phyloP scores from a whole-genome alignment of 2,888 invertebrate species.

The Eretmocerus hayati region DNA sequence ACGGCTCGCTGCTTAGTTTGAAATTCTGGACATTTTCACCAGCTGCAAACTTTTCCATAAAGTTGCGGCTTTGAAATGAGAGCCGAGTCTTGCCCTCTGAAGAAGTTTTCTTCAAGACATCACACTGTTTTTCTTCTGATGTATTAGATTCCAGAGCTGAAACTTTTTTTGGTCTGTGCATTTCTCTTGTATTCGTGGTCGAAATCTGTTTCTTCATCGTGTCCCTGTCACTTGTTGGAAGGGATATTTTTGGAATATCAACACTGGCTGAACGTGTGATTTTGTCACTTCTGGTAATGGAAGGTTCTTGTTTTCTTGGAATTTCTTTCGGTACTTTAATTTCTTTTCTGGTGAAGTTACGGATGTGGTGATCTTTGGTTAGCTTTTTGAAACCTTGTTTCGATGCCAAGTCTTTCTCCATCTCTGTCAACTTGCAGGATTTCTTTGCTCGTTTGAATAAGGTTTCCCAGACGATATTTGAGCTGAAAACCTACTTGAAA shows the following conservation, averaged over 20 bases:
- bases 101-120: not conserved
- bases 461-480: slow-evolving; percentile 29
- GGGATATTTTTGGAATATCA: not conserved
- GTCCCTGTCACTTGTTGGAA: not conserved
- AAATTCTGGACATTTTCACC: slow-evolving; percentile 3
- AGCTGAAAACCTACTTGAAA: slow-evolving; percentile 31
- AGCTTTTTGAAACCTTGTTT: slow-evolving; percentile 15
- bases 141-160: not conserved
- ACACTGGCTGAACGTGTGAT: slow-evolving; percentile 1
- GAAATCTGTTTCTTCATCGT: not conserved
- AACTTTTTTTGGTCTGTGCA: not conserved
- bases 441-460: slow-evolving; percentile 23
- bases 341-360: not conserved
- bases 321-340: not conserved
- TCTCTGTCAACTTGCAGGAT: not conserved
- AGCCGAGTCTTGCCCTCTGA: not conserved
- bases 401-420: slow-evolving; percentile 10
- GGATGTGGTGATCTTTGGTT: slow-evolving; percentile 6
- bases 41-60: not conserved
- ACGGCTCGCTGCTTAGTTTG: not conserved
- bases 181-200: not conserved
- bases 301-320: not conserved
- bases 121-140: not conserved
- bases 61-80: not conserved
- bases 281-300: not conserved